Base-by-base conservation (phyloP, 2,888 invertebrate genomes). In the Galeruca laticollis region DNA sequence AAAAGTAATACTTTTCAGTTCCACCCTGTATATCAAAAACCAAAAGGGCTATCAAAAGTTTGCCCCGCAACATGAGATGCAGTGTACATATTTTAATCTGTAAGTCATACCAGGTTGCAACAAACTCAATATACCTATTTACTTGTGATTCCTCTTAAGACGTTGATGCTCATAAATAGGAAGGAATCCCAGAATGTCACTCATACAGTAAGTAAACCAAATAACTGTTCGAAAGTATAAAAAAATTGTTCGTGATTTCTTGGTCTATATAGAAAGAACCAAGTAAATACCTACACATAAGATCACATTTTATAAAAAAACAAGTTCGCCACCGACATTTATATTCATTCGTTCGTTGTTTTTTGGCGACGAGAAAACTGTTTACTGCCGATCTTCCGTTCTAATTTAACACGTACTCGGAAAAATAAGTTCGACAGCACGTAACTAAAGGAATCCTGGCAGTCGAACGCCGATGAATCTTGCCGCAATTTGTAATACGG, bases 401-500 rank as follows among this genome's bases (percentile, higher is more conserved):
- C 63, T 56, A 63, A 63, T 56, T 63, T 63, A 63, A 56, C 63
- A 56, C 63, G 37, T 56, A 33, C 63, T 54, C 40, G 54, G 40
- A n/a, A 35, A 54, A 40, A 63, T 63, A 63, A 56, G 54, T 63
- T 56, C 54, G 40, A 60, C 35, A 51, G 59, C 31, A 35, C 31
- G 51, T 52, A 31, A 54, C n/a, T 20, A 64, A 71, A 67, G 59
- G 56, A 65, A 65, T 60, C 33, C 15, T 60, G 63, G 63, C 63
- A 54, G 26, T 63, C 31, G 60, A 61, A 68, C 62, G 47, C 43
- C 62, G 59, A 61, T 67, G 70, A 59, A 62, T 74, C 70, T 73
- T 62, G 71, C 66, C 71, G 69, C 76, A 75, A 76, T 76, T 76
- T 76, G 76, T 75, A 74, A 73, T 71, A 65, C 71, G 51, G 63